Percentiles rank a stretch among this genome's conserved stretches.
phyloP scores from a whole-genome alignment of 2,797 vertebrate species.

The Anguilla obscura region DNA sequence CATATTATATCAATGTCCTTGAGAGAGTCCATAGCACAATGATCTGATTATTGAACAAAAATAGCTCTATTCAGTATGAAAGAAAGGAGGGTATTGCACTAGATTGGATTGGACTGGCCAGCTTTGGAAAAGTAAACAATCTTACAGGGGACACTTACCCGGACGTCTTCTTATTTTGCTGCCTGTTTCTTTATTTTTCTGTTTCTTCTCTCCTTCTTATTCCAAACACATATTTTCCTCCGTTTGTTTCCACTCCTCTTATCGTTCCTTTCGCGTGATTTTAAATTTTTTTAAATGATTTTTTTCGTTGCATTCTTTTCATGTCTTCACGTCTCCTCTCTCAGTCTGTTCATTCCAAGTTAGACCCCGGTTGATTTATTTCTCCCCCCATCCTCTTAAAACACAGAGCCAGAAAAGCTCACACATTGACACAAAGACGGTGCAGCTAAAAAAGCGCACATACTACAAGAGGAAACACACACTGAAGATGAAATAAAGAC shows the following conservation, averaged over 20 bases:
- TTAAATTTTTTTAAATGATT: slow-evolving; percentile 30
- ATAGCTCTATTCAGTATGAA: neutral
- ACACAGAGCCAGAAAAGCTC: slow-evolving; percentile 22
- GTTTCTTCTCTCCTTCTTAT: slow-evolving; percentile 38
- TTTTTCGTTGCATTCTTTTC: slow-evolving; percentile 52
- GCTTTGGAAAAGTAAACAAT: neutral
- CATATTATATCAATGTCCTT: neutral
- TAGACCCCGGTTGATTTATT: neutral
- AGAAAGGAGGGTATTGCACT: neutral
- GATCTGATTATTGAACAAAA: neutral
- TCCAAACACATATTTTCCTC: slow-evolving; percentile 13
- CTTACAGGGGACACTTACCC: neutral
- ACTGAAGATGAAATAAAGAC: slow-evolving; percentile 11
- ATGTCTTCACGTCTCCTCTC: slow-evolving; percentile 44
- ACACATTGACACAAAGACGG: neutral
- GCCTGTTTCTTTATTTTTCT: slow-evolving; percentile 42
- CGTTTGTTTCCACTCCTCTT: slow-evolving; percentile 35
- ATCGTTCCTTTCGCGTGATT: slow-evolving; percentile 36
- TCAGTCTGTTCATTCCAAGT: neutral
- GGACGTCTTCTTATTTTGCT: slow-evolving; percentile 41
- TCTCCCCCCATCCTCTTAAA: neutral
- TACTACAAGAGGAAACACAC: neutral
- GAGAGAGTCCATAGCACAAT: neutral
- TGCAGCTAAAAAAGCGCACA: slow-evolving; percentile 34
- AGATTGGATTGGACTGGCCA: neutral